Evolutionary conservation across 2,888 invertebrate species (phyloP).

Genomic region (Azorinus chamasolen): DNA sequence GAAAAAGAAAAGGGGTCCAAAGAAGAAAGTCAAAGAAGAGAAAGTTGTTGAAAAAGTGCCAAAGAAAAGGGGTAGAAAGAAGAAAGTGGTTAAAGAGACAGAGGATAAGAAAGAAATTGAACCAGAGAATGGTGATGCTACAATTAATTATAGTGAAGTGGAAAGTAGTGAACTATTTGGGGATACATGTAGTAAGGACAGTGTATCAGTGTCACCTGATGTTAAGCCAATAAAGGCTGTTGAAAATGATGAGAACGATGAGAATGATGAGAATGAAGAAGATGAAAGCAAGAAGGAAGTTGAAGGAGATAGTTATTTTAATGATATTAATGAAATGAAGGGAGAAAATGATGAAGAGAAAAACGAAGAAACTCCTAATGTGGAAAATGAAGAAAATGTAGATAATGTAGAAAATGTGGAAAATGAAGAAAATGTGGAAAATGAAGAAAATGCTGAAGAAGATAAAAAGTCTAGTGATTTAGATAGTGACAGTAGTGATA

Average conservation of each 20-base stretch:
- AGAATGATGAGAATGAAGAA: constrained; percentile 29
- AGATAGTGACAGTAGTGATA: constrained; percentile 72
- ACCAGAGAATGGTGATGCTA: constrained; percentile 64
- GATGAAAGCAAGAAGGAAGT: constrained; percentile 28
- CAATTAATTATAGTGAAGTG: constrained; percentile 69
- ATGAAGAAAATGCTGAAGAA: constrained; percentile 30
- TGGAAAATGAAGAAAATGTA: constrained; percentile 12
- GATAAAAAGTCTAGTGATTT: constrained; percentile 61
- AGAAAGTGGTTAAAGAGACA: constrained; percentile 46
- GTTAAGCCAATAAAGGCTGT: constrained; percentile 17
- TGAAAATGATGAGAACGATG: constrained; percentile 17
- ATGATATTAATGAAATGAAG: constrained; percentile 9
- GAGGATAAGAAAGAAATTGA: constrained; percentile 51
- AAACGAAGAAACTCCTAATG: constrained; percentile 17
- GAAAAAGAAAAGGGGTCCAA: constrained; percentile 57
- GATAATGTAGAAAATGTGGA: constrained; percentile 28
- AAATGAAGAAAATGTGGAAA: constrained; percentile 17
- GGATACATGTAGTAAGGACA: constrained; percentile 70
- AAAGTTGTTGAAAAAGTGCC: constrained; percentile 48
- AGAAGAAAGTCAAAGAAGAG: constrained; percentile 44
- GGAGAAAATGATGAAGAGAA: constrained; percentile 7
- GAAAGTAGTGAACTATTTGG: constrained; percentile 66
- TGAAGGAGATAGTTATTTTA: constrained; percentile 31
- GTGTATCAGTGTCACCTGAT: constrained; percentile 58
- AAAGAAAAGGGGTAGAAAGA: constrained; percentile 57